Percentiles rank a stretch among this genome's conserved stretches.
phyloP scores from a whole-genome alignment of 2,888 invertebrate genomes.

The Hydriomena furcata region DNA sequence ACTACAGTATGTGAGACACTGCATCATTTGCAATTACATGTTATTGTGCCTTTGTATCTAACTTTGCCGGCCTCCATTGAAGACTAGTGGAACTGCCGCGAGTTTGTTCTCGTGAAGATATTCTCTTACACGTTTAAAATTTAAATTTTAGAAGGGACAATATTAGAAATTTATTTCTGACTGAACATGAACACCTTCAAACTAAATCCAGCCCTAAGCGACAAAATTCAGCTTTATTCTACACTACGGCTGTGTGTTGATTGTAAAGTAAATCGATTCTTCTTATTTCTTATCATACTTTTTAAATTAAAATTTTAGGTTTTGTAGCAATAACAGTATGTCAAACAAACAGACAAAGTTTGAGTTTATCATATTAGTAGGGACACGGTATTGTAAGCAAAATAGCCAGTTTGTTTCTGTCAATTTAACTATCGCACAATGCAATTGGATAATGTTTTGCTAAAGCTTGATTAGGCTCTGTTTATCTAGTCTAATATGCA shows the following conservation, averaged over 20 bases:
- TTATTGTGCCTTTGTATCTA: conserved; percentile 80
- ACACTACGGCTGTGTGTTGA: too few relatives aligned
- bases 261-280: too few relatives aligned
- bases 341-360: conserved; percentile 6
- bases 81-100: neutral
- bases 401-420: conserved; percentile 71
- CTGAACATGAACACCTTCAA: too few relatives aligned
- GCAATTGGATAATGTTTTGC: conserved; percentile 47
- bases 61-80: conserved; percentile 50
- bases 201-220: too few relatives aligned
- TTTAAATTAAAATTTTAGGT: too few relatives aligned
- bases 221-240: too few relatives aligned
- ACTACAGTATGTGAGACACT: conserved; percentile 68
- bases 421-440: conserved; percentile 60
- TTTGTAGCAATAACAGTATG: neutral
- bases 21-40: conserved; percentile 83
- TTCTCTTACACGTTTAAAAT: too few relatives aligned
- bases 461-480: conserved; percentile 34
- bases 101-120: neutral
- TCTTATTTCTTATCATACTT: too few relatives aligned
- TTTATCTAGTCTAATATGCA: conserved; percentile 14
- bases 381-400: conserved; percentile 74
- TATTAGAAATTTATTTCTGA: too few relatives aligned
- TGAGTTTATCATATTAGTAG: neutral
- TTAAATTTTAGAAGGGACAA: too few relatives aligned